These are phyloP conservation scores for Umimayanthus chanpuru DNA, from an alignment of 92 coral and sea anemone species.

Conservation along the genomic window DNA sequence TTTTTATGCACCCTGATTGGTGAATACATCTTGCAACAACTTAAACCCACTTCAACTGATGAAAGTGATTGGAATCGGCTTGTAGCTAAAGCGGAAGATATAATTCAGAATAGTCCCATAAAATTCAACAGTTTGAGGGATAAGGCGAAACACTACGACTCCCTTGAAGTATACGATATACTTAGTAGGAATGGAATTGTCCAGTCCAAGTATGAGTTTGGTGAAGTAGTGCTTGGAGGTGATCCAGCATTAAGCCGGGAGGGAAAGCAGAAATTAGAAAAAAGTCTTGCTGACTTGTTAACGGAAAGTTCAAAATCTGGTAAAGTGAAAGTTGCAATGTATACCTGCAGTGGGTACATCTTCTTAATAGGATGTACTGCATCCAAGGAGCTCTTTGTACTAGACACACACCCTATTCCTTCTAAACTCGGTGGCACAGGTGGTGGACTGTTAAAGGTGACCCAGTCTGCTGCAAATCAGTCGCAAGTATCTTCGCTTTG, in stretches of 20 bases:
- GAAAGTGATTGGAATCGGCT: neutral
- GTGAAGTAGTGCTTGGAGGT: neutral
- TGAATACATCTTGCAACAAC: neutral
- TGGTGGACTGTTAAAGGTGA: constrained; percentile 42
- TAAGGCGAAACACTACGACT: neutral
- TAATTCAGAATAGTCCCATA: neutral
- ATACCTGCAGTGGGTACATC: constrained; percentile 42
- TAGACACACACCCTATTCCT: constrained; percentile 46
- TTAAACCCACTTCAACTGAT: neutral
- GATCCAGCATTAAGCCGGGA: neutral
- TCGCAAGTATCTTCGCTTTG: constrained; percentile 32
- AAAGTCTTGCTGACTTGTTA: neutral
- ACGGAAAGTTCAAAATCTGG: neutral
- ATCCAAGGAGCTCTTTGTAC: constrained; percentile 33
- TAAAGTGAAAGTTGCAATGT: constrained; percentile 29
- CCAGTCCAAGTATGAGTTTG: neutral
- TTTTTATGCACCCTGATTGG: constrained; percentile 24
- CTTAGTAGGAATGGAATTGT: neutral
- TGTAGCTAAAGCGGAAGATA: neutral
- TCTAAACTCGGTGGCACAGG: constrained; percentile 11
- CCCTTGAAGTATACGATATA: constrained; percentile 11
- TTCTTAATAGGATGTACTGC: constrained; percentile 36
- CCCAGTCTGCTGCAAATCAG: constrained; percentile 7
- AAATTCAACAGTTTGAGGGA: neutral
- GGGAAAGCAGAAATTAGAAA: neutral